phyloP scores from a whole-genome alignment of 2,797 vertebrate genomes.

The Poeciliopsis turneri region DNA sequence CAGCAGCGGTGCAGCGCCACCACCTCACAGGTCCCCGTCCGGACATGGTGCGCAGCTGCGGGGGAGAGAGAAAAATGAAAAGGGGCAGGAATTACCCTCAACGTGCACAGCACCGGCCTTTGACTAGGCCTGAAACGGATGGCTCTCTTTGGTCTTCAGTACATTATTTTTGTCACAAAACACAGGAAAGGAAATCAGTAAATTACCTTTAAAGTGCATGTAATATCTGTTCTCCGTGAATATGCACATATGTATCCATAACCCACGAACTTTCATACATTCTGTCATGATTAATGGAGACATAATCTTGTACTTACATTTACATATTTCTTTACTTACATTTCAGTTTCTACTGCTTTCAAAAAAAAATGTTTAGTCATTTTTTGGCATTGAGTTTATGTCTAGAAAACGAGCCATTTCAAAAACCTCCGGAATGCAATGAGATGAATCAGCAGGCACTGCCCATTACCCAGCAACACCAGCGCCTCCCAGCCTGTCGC shows the following conservation, averaged over 20 bases:
- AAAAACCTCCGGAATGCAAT: no score
- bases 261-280: not conserved
- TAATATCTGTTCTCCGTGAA: not conserved
- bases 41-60: slow-evolving; percentile 87
- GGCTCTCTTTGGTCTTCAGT: slow-evolving; percentile 14
- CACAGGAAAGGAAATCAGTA: slow-evolving; percentile 10
- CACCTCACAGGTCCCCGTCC: slow-evolving; percentile 96
- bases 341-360: no score
- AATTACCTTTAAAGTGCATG: slow-evolving; percentile 10
- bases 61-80: slow-evolving; percentile 19
- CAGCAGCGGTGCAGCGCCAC: slow-evolving; percentile 98
- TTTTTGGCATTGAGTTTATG: no score
- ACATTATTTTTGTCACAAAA: slow-evolving; percentile 14
- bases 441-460: no score
- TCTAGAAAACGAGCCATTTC: no score
- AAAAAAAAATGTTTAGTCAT: no score
- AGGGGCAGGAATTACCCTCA: slow-evolving; percentile 1
- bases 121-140: slow-evolving; percentile 25
- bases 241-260: not conserved
- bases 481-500: no score
- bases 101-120: slow-evolving; percentile 13
- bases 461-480: no score
- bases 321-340: no score
- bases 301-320: no score
- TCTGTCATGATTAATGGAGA: not conserved